phyloP scores from a whole-genome alignment of 1,140 invertebrate genomes.

The Antheraea mylitta region DNA sequence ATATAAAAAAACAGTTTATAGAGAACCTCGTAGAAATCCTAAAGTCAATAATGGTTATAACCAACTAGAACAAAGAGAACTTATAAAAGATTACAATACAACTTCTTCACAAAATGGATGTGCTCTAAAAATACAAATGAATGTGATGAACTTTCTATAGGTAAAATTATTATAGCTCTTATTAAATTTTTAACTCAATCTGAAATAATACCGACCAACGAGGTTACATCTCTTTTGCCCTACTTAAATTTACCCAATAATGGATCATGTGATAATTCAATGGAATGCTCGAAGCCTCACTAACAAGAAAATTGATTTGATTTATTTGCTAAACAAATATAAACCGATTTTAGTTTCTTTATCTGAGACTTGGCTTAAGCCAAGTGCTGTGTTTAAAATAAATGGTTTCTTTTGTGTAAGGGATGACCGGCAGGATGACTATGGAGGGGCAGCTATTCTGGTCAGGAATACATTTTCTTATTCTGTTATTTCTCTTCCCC shows the following conservation, averaged over 20 bases:
- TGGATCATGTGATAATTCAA: conserved; percentile 4
- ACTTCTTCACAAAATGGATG: no score
- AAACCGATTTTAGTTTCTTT: conserved; percentile 4
- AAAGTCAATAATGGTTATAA: no score
- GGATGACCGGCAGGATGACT: background rate
- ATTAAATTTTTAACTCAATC: no score
- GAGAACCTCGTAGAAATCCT: no score
- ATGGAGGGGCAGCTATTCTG: background rate
- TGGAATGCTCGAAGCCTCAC: background rate
- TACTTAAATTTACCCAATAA: background rate
- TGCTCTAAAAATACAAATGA: no score
- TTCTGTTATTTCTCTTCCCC: no score
- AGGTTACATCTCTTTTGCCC: no score
- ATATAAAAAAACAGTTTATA: no score
- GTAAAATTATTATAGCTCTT: no score
- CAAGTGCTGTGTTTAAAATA: background rate
- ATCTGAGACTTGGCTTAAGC: conserved; percentile 6
- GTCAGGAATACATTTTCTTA: background rate
- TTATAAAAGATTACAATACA: no score
- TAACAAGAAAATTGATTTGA: conserved; percentile 7
- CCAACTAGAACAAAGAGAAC: no score
- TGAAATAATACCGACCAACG: background rate
- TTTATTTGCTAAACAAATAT: conserved; percentile 12
- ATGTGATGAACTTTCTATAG: no score
- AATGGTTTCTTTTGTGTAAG: background rate